Conservation (phyloP, 2,113 vertebrate genomes). For the Caloenas nicobarica region DNA sequence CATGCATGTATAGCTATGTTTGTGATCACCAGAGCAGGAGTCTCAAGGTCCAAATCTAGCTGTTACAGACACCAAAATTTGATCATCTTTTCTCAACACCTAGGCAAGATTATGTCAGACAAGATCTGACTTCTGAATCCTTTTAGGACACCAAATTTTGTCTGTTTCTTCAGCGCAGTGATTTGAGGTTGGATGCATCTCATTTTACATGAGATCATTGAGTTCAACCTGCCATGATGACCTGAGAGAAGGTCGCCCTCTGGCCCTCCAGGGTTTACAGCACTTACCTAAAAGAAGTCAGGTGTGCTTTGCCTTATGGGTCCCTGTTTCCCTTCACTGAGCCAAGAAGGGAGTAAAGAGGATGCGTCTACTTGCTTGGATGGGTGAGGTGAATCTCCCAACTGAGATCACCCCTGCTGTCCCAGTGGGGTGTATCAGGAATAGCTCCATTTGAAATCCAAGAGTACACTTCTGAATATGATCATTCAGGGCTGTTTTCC, state of each 20-base stretch:
- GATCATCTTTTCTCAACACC: not conserved
- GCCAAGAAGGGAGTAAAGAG: not conserved
- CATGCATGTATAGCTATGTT: accelerated
- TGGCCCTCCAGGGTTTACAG: not conserved
- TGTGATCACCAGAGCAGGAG: not conserved
- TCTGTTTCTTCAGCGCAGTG: not conserved
- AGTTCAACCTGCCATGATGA: not conserved
- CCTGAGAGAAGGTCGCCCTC: not conserved
- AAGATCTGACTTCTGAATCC: not conserved
- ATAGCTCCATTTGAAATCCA: not conserved
- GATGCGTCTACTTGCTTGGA: accelerated
- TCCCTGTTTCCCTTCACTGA: not conserved
- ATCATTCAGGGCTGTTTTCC: not conserved
- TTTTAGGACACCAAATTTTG: not conserved
- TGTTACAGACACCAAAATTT: not conserved
- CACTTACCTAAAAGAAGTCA: not conserved
- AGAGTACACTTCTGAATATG: not conserved
- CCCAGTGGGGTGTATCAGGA: accelerated
- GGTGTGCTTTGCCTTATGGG: not conserved
- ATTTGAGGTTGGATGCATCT: not conserved
- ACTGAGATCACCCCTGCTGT: not conserved
- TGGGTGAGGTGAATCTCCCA: not conserved
- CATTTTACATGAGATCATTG: not conserved
- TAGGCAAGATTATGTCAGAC: not conserved
- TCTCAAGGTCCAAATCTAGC: not conserved